Evolutionary conservation across 2,797 vertebrate genomes (phyloP), one percentile per base, ranked within the genome.

Genomic region (Paratrypauchen microcephalus): DNA sequence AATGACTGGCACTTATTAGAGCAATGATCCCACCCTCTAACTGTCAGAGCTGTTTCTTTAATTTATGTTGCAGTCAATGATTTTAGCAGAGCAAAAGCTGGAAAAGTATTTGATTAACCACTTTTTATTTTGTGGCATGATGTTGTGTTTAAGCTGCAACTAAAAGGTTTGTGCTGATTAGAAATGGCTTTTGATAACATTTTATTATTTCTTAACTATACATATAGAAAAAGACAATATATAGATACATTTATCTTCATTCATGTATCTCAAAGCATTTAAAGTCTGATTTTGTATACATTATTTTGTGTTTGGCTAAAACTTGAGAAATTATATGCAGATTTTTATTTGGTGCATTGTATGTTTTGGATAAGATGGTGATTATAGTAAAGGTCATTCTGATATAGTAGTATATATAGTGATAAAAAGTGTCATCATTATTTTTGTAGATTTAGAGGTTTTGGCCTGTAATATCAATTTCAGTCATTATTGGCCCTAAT

Each of bases 31-130:
- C 81, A 66, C 79, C 81, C 83, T 85, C 70, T n/a, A 57, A 82
- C 83, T 72, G 83, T 91, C 84, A 83, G 78, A 80, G 81, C 81
- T 82, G 76, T 66, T 54, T 23, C 86, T 82, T 90, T 89, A 88
- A 87, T 89, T 80, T 85, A 66, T 47, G 36, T 83, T 79, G 72
- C 80, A 84, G 75, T 79, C 76, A 59, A 87, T 67, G 61, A 71
- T 83, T 36, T 73, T 89, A 74, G 75, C 67, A 65, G 67, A 69
- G 48, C 64, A 76, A 62, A 57, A 73, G 48, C 41, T 70, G 74
- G 36, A 62, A 60, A 72, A 63, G 26, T 23, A 8, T 74, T 68
- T 50, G 75, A 68, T 65, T 26, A 56, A 60, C 39, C 41, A 55
- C 61, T 26, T 32, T 80, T 45, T 61, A 79, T 62, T 64, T 47